These are phyloP conservation scores for honey bee (Apis mellifera) DNA, from an alignment of 1,140 invertebrate genomes.

Conservation along the genomic window Amel_HAv3.1 CM009936.2:17517501-17518000, in stretches of 20 bases:
- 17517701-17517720: constrained; percentile 28
- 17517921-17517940: constrained; percentile 23
- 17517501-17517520: too few species aligned
- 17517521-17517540: too few species aligned
- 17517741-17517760: constrained; percentile 20
- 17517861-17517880: constrained; percentile 10
- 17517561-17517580: not conserved
- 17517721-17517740: constrained; percentile 37
- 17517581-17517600: too few species aligned
- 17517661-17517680: not conserved
- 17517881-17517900: too few species aligned
- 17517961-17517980: constrained; percentile 14
- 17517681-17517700: constrained; percentile 22
- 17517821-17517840: constrained; percentile 32
- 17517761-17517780: constrained; percentile 27
- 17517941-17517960: constrained; percentile 20
- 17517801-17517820: constrained; percentile 52
- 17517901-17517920: constrained; percentile 18
- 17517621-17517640: too few species aligned
- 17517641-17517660: not conserved
- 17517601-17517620: too few species aligned
- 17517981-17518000: constrained; percentile 13
- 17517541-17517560: not conserved
- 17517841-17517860: constrained; percentile 24
- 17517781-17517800: constrained; percentile 45